Base-by-base conservation (phyloP, 2,888 invertebrate species). In the Dicyrtomina minuta region DNA sequence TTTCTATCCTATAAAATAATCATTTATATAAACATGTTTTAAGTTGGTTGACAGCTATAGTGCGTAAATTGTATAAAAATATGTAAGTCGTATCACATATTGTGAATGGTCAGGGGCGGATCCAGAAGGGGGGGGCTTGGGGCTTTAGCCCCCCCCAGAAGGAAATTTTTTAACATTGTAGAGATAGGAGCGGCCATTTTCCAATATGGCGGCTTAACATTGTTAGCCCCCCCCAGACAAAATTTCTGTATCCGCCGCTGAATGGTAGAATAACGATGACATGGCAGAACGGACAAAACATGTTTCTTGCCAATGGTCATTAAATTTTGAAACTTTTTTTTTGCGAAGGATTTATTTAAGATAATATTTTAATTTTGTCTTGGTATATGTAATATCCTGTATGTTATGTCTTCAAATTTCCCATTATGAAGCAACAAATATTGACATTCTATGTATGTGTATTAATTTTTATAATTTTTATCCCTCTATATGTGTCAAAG, bases 221-320 rank as follows among this genome's bases (percentile, higher is more conserved):
- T n/a, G n/a, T n/a, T n/a, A n/a, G n/a, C n/a, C n/a, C n/a, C n/a
- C n/a, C n/a, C n/a, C n/a, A n/a, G n/a, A n/a, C n/a, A n/a, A n/a
- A n/a, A n/a, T n/a, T n/a, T n/a, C n/a, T n/a, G n/a, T n/a, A n/a
- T n/a, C n/a, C n/a, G n/a, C n/a, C n/a, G n/a, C n/a, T n/a, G n/a
- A 41, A 10, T 41, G 13, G 15, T 46, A 17, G 17, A 4, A 6
- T 46, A 41, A 46, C 12, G 17, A n/a, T 46, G 15, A 15, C 33
- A 60, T 60, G 60, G 60, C 60, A 60, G 26, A 44, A 60, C 44
- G 44, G 43, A 60, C 60, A 44, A 60, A 44, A 60, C 60, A 24
- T 26, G 55, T 55, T 55, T 55, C 55, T 55, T 55, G 55, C 55
- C 55, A 55, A 55, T 1, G 24, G 1, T 55, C 55, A 26, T 22